phyloP scores from a whole-genome alignment of 2,797 vertebrate species.

The Eremophila alpestris region DNA sequence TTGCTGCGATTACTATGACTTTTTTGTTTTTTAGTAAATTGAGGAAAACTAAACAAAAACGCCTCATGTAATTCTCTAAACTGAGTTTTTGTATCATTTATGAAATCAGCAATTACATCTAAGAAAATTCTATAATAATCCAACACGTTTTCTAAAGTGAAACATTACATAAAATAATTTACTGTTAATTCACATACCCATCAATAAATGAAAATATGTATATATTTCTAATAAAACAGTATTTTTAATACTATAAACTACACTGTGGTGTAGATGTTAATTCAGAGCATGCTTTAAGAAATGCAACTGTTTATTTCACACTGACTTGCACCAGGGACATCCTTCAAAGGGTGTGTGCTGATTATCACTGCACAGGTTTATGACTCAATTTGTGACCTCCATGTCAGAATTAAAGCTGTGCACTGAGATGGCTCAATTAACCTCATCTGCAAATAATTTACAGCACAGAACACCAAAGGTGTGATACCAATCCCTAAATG shows the following conservation, averaged over 20 bases:
- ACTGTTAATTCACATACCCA: not conserved
- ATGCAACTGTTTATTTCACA: not conserved
- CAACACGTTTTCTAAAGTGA: not conserved
- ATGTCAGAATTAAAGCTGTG: conserved; percentile 16
- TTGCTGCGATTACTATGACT: not conserved
- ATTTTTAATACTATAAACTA: not conserved
- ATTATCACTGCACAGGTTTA: not conserved
- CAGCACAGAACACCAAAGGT: not conserved
- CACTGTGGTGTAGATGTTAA: not conserved
- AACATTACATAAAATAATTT: not conserved
- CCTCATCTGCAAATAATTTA: conserved; percentile 55
- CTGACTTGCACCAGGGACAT: not conserved
- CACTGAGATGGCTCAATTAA: conserved; percentile 42
- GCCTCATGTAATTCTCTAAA: not conserved
- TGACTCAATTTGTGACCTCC: conserved; percentile 22
- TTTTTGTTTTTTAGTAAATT: not conserved
- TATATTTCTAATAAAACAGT: rapidly evolving
- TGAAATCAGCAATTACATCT: not conserved
- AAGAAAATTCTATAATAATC: not conserved
- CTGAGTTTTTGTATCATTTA: not conserved
- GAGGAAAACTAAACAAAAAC: not conserved
- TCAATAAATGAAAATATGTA: not conserved
- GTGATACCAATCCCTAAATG: conserved; percentile 8
- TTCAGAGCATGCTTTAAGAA: not conserved
- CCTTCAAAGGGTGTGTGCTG: not conserved